Base-by-base conservation (phyloP, 2,888 invertebrate genomes). In the Volucella inanis region DNA sequence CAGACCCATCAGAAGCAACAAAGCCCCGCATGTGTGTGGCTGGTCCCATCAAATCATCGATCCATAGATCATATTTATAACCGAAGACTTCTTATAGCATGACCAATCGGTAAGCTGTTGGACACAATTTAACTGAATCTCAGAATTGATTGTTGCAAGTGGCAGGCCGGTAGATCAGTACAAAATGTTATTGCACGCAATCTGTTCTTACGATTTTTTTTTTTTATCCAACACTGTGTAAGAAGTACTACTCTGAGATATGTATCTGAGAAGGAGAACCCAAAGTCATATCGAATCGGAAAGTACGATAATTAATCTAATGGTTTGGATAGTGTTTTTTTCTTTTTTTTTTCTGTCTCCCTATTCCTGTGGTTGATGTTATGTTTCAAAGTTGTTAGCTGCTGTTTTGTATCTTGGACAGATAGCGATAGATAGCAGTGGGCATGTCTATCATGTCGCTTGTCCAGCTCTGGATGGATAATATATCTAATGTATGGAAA, bases 241-340 rank as follows among this genome's bases (percentile, higher is more conserved):
- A 22, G 22, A 22, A 22, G 22, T 22, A 22, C 22, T 22, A 22
- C 22, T 52, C 61, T 38, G 50, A 45, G 45, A 57, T 15, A 43
- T 50, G 61, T 67, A 55, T 64, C 61, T 74, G 11, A 31, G 8
- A 4, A 14, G 52, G 55, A 41, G 45, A 11, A 11, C 4, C 10
- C 31, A 62, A 15, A 71, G 57, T 85, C 76, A 71, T 84, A 79
- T 84, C 84, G 54, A 85, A 85, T 85, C 84, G 70, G 76, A 85
- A 77, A 80, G 64, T 77, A 80, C 80, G 72, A 85, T 85, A 85
- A 81, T 85, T 85, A 85, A 85, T 85, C 85, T 85, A 85, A 85
- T 85, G 85, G 72, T 85, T 81, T 62, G n/a, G n/a, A n/a, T n/a
- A n/a, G n/a, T n/a, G n/a, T n/a, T n/a, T n/a, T n/a, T n/a, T n/a